Percentiles rank a stretch among this genome's conserved stretches.
These are phyloP conservation scores for Falco rusticolus DNA, from an alignment of 2,797 vertebrate species.

Conservation along the genomic window DNA sequence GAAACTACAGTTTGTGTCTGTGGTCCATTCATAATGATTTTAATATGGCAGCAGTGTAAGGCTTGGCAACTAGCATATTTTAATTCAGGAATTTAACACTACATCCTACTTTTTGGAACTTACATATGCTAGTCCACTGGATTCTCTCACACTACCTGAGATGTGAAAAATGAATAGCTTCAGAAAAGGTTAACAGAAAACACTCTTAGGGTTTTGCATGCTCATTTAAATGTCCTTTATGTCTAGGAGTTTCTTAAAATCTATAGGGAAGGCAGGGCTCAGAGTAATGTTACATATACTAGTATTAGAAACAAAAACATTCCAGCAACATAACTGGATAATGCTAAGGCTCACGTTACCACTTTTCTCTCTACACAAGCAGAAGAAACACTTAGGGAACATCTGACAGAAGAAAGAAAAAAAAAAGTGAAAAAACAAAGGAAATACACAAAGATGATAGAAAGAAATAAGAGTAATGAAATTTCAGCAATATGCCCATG, in stretches of 20 bases:
- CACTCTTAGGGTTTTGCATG: not conserved
- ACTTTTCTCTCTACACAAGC: not conserved
- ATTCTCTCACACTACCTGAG: not conserved
- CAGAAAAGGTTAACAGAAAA: not conserved
- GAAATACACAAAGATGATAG: not conserved
- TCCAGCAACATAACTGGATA: not conserved
- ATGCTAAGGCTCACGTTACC: not conserved
- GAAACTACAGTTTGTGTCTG: not conserved
- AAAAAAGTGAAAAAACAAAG: not conserved
- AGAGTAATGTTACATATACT: not conserved
- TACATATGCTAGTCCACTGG: not conserved
- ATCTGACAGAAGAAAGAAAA: not conserved
- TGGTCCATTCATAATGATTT: not conserved
- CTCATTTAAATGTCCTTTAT: not conserved
- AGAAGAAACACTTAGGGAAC: not conserved
- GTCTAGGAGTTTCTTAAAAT: not conserved
- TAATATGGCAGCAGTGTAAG: not conserved
- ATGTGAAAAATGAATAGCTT: not conserved
- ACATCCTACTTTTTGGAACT: not conserved
- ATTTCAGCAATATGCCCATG: not conserved
- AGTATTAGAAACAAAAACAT: not conserved
- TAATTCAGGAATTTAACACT: not conserved
- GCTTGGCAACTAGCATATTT: not conserved
- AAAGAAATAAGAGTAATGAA: not conserved
- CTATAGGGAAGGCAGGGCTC: not conserved